phyloP scores from a whole-genome alignment of 2,113 vertebrate species.

The Hippotragus niger region DNA sequence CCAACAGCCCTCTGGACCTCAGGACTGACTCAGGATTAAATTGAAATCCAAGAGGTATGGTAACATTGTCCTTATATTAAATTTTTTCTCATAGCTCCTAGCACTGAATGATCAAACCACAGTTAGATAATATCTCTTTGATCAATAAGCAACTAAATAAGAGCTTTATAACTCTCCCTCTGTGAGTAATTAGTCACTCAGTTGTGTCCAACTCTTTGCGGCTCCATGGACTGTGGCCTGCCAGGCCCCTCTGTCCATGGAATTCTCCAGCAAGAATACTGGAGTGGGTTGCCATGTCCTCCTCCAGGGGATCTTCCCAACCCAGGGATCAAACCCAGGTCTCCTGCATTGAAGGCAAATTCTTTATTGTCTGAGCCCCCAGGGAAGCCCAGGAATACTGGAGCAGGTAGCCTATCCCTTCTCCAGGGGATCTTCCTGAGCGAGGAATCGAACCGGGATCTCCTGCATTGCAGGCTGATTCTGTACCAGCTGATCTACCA shows the following conservation, averaged over 20 bases:
- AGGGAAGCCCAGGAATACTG: not conserved
- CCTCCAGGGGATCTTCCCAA: not conserved
- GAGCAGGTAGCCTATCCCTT: not conserved
- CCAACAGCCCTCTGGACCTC: not conserved
- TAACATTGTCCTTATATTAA: not conserved
- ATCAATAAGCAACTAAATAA: not conserved
- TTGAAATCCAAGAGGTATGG: not conserved
- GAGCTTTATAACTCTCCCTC: not conserved
- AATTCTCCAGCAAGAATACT: not conserved
- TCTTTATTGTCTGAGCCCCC: not conserved
- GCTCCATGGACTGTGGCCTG: not conserved
- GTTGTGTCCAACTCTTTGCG: not conserved
- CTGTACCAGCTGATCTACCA: not conserved
- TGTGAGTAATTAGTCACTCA: not conserved
- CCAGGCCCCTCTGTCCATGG: not conserved
- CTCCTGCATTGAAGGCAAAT: not conserved
- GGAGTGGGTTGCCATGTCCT: not conserved
- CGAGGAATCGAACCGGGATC: rapidly evolving
- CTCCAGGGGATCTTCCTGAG: not conserved
- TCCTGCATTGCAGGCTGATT: not conserved
- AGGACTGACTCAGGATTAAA: not conserved
- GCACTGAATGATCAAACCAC: not conserved
- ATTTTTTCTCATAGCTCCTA: not conserved
- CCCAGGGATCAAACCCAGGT: not conserved
- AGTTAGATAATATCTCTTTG: not conserved